Percentiles rank a stretch among this genome's conserved stretches.
Evolutionary conservation across 2,888 invertebrate species (phyloP).

Genomic region (Acanthosoma haemorrhoidale): DNA sequence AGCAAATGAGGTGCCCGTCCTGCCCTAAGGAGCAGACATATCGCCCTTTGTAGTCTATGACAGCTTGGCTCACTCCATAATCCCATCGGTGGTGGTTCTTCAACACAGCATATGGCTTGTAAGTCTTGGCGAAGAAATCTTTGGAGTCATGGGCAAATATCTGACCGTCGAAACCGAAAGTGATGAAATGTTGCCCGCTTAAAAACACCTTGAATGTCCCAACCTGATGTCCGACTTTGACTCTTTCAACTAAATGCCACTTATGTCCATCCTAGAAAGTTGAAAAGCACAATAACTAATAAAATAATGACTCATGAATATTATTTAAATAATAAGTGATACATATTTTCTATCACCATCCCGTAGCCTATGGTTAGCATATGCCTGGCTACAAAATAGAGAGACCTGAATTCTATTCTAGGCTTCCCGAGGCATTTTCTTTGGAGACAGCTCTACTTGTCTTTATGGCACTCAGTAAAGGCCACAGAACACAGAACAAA

Average conservation of each 20-base stretch:
- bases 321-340: too few relatives aligned
- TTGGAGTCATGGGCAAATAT: not conserved
- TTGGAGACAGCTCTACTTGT: too few relatives aligned
- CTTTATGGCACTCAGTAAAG: too few relatives aligned
- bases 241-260: constrained; percentile 1
- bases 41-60: constrained; percentile 3
- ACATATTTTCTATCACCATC: too few relatives aligned
- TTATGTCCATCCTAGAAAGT: not conserved
- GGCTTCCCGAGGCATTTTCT: too few relatives aligned
- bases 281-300: not conserved
- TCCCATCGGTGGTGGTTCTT: constrained; percentile 20
- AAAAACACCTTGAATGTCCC: not conserved
- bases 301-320: too few relatives aligned
- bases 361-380: too few relatives aligned
- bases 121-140: not conserved
- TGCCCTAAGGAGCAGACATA: constrained; percentile 14
- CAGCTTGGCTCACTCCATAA: not conserved
- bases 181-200: constrained; percentile 1
- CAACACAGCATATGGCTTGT: not conserved
- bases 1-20: not conserved
- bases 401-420: too few relatives aligned
- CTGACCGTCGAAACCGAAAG: constrained; percentile 14
- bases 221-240: constrained; percentile 7
- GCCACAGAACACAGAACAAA: too few relatives aligned
- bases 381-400: too few relatives aligned